phyloP scores from a whole-genome alignment of 2,888 invertebrate genomes.

The Belgica antarctica region DNA sequence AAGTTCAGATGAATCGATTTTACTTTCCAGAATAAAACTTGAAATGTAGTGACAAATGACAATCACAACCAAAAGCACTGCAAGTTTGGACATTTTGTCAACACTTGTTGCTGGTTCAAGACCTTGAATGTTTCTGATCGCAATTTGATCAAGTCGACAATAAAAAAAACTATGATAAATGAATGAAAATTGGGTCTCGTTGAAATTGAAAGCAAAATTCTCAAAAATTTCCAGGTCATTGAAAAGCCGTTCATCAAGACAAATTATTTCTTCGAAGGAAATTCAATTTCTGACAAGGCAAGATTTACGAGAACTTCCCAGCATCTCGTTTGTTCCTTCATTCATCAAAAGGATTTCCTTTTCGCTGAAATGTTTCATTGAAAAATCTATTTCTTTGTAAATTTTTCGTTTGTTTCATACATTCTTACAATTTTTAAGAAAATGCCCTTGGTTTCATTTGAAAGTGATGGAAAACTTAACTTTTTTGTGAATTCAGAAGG shows the following conservation, averaged over 20 bases:
- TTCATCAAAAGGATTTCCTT: slow-evolving; percentile 10
- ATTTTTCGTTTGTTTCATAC: no score
- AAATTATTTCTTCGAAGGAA: background rate
- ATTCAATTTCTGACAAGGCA: background rate
- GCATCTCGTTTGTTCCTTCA: background rate
- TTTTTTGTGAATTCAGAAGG: no score
- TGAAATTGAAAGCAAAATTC: background rate
- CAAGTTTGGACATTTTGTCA: background rate
- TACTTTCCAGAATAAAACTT: background rate
- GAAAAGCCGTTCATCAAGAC: background rate
- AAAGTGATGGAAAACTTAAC: background rate
- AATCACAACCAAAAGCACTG: no score
- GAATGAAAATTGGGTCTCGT: background rate
- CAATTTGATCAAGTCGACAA: background rate
- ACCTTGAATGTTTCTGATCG: background rate
- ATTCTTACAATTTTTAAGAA: no score
- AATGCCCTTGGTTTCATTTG: background rate
- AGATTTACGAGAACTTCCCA: slow-evolving; percentile 4
- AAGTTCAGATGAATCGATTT: background rate
- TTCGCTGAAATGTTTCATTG: background rate
- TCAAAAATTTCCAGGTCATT: background rate
- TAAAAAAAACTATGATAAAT: background rate
- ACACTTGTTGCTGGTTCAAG: background rate
- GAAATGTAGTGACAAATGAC: no score
- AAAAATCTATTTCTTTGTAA: background rate